Evolutionary conservation across 2,113 vertebrate genomes (phyloP).

Genomic region (Pygoscelis adeliae): DNA sequence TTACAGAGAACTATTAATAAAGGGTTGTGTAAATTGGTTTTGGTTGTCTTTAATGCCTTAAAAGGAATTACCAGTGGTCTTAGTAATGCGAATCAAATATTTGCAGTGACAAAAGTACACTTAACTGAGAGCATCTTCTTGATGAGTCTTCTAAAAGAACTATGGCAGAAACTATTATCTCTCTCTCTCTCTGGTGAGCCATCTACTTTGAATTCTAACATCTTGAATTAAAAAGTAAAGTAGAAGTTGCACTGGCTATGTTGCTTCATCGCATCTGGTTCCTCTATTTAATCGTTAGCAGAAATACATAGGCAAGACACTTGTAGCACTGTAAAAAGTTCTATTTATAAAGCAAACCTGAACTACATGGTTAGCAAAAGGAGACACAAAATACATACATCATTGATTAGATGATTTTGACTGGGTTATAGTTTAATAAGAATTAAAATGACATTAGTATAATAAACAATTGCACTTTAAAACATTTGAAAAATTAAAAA

Average conservation of each 20-base stretch:
- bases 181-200: conserved; percentile 13
- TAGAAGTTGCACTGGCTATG: conserved; percentile 57
- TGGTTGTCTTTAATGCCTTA: neutral
- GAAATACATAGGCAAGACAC: conserved; percentile 45
- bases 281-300: conserved; percentile 44
- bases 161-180: conserved; percentile 48
- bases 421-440: conserved; percentile 78
- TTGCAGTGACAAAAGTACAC: neutral
- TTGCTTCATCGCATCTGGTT: conserved; percentile 31
- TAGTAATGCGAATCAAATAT: neutral
- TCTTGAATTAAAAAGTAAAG: conserved; percentile 48
- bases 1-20: neutral
- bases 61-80: neutral
- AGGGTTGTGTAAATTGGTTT: neutral
- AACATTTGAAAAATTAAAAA: conserved; percentile 82
- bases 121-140: neutral
- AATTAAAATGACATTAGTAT: conserved; percentile 76
- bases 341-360: conserved; percentile 51
- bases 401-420: conserved; percentile 46
- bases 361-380: conserved; percentile 19
- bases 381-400: conserved; percentile 42
- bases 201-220: conserved; percentile 60
- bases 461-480: conserved; percentile 87
- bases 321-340: conserved; percentile 43
- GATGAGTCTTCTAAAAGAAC: conserved; percentile 22